Evolutionary conservation across 2,888 invertebrate genomes (phyloP).

Genomic region (Phortica magna): DNA sequence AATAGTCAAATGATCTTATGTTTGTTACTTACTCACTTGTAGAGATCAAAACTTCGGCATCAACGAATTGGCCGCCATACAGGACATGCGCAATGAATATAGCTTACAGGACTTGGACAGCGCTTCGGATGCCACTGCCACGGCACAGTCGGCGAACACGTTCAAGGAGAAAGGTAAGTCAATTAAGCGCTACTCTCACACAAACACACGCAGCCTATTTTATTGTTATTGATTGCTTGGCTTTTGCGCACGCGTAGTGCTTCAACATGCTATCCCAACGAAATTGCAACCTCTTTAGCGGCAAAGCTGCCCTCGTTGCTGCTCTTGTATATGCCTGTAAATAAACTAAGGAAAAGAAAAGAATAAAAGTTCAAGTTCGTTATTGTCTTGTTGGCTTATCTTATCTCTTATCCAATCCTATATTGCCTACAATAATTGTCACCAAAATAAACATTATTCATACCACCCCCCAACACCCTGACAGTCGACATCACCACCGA

Average conservation of each 20-base stretch:
- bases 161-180: conserved; percentile 84
- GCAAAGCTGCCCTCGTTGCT: neutral
- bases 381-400: neutral
- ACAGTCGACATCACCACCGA: conserved; percentile 77
- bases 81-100: conserved; percentile 80
- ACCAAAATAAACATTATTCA: conserved; percentile 19
- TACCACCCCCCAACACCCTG: conserved; percentile 42
- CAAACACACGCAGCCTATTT: neutral
- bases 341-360: neutral
- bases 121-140: conserved; percentile 65
- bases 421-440: neutral
- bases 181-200: neutral
- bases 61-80: conserved; percentile 80
- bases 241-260: conserved; percentile 10
- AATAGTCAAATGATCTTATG: conserved; percentile 14
- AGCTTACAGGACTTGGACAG: conserved; percentile 82
- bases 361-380: too few species aligned
- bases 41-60: conserved; percentile 82
- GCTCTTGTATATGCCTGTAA: neutral
- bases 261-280: neutral
- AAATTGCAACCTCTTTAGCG: neutral
- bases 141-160: conserved; percentile 78
- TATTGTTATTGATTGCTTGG: neutral
- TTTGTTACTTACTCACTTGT: conserved; percentile 72
- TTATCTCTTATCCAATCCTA: neutral